Evolutionary conservation across 2,888 invertebrate genomes (phyloP).

Genomic region (Sussaba pulchella): DNA sequence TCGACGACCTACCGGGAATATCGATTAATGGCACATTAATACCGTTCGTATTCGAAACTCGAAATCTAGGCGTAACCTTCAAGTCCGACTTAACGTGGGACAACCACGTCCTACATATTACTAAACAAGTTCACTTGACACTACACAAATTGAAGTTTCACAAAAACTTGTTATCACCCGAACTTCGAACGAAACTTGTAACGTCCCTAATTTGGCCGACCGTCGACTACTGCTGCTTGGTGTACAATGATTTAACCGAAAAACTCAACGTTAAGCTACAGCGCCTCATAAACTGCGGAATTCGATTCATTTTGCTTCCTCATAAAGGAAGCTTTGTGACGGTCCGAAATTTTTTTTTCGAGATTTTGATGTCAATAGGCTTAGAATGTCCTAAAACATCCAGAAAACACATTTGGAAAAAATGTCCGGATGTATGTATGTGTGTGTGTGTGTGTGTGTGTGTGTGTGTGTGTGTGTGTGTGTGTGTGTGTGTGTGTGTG

Average conservation of each 20-base stretch:
- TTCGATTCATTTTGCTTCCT: slow-evolving; percentile 9
- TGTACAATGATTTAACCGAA: not conserved
- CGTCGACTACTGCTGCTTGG: slow-evolving; percentile 19
- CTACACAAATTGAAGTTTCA: slow-evolving; percentile 5
- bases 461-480: too few relatives aligned
- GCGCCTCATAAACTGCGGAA: not conserved
- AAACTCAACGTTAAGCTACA: not conserved
- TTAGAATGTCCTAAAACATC: too few relatives aligned
- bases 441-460: too few relatives aligned
- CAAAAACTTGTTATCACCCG: not conserved
- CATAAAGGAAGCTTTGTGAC: too few relatives aligned
- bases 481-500: too few relatives aligned
- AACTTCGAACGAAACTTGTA: not conserved
- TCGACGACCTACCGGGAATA: not conserved
- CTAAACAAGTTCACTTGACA: not conserved
- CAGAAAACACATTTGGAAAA: too few relatives aligned
- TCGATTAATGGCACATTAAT: not conserved
- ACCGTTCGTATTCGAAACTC: not conserved
- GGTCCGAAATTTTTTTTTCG: too few relatives aligned
- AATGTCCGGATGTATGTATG: too few relatives aligned
- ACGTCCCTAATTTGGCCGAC: slow-evolving; percentile 1
- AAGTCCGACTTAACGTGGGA: slow-evolving; percentile 6
- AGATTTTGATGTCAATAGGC: too few relatives aligned
- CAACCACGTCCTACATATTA: not conserved
- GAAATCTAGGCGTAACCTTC: not conserved